Evolutionary conservation across 2,113 vertebrate species (phyloP), one percentile per base, ranked within the genome.

Genomic region (Amphiprion ocellaris): DNA sequence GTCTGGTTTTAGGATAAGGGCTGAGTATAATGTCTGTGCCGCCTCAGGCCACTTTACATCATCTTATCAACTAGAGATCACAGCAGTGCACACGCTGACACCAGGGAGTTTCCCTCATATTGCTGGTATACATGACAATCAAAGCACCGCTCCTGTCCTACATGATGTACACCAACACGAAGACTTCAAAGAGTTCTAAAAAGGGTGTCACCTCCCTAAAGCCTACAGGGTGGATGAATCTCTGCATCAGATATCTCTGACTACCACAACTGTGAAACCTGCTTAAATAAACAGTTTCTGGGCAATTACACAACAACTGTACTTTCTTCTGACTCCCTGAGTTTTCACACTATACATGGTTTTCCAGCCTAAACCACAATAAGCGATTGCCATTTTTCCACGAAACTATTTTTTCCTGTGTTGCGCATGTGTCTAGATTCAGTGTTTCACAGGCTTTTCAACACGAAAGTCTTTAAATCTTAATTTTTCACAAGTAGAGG

Each of bases 181-280:
- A 84, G 58, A 53, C 87, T 81, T 90, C 77, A 85, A 86, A 90
- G 55, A 24, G 19, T 37, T 65, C 23, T 62, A 37, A 23, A 74
- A 60, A 79, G 26, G 61, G 44, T 55, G 72, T 78, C 66, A 64
- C 68, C 65, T 54, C 64, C 24, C 33, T 44, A 33, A 69, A 68
- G 64, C 41, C 74, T 50, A 21, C 53, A 47, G 62, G 73, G 26
- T 41, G 53, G 39, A 68, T 30, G 41, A 78, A 62, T 44, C 41
- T 10, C 17, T 24, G 21, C 33, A 63, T 70, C 23, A 30, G 37
- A 58, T 70, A 53, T 23, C 26, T 47, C 17, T 54, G 10, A 66
- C 46, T 9, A 46, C 26, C 69, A 50, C 28, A 58, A 69, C 44
- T 50, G 23, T 62, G 46, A 73, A 23, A n/a, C 44, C 41, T 53